Evolutionary conservation across 2,888 invertebrate genomes (phyloP).

Genomic region (Coelogynopora nodosa): DNA sequence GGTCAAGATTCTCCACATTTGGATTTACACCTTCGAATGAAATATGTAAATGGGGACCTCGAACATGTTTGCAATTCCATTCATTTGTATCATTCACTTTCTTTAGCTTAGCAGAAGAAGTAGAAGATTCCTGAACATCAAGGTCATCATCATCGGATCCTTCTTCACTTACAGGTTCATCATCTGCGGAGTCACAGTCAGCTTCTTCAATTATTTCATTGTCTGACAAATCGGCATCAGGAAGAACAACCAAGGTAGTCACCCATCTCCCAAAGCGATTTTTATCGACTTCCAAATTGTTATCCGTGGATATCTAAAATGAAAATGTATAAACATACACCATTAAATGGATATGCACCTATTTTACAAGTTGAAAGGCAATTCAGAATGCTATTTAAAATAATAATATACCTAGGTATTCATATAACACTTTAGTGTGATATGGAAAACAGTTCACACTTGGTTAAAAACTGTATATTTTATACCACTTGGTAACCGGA

Average conservation of each 20-base stretch:
- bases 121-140: neutral
- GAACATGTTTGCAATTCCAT: neutral
- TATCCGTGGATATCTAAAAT: neutral
- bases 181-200: neutral
- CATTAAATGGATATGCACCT: neutral
- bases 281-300: neutral
- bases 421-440: no score
- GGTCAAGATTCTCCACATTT: neutral
- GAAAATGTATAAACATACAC: neutral
- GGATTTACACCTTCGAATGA: neutral
- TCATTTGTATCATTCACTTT: neutral
- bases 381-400: no score
- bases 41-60: neutral
- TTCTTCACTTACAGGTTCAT: neutral
- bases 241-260: neutral
- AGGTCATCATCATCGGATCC: neutral
- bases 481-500: neutral
- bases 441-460: no score
- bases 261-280: neutral
- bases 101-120: neutral
- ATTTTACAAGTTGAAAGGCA: neutral
- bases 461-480: neutral
- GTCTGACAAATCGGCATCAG: neutral
- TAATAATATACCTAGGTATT: no score
- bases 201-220: neutral